Percentiles rank a stretch among this genome's conserved stretches.
Evolutionary conservation across 1,140 invertebrate genomes (phyloP).

Genomic region (Bursaphelenchus mucronatus): DNA sequence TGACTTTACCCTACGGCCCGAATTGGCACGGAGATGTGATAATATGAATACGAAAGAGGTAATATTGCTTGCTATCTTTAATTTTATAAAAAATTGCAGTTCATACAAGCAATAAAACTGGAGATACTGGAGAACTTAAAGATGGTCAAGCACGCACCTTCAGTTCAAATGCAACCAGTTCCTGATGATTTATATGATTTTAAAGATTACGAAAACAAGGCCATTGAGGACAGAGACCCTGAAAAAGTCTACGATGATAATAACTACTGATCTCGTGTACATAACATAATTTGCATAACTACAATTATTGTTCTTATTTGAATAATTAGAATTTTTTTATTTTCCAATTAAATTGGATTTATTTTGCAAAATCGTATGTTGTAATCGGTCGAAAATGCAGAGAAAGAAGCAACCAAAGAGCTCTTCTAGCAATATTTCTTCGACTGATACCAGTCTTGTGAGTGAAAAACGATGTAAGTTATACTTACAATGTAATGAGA

Average conservation of each 20-base stretch:
- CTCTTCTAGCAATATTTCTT: too few species aligned
- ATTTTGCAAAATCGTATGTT: too few species aligned
- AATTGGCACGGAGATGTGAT: slow-evolving; percentile 76
- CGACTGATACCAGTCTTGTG: too few species aligned
- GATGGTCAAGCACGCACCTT: slow-evolving; percentile 44
- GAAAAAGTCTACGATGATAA: background rate
- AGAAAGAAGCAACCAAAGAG: too few species aligned
- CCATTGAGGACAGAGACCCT: slow-evolving; percentile 8
- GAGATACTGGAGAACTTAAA: slow-evolving; percentile 53
- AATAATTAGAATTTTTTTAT: too few species aligned
- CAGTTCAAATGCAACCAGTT: slow-evolving; percentile 56
- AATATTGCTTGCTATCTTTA: slow-evolving; percentile 20
- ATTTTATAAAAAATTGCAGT: slow-evolving; percentile 36
- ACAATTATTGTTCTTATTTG: too few species aligned
- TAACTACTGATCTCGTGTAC: too few species aligned
- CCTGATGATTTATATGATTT: slow-evolving; percentile 39
- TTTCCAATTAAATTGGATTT: too few species aligned
- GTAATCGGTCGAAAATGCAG: too few species aligned
- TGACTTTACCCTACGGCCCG: slow-evolving; percentile 86
- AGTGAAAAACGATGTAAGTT: too few species aligned
- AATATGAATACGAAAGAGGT: slow-evolving; percentile 80
- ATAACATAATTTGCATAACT: too few species aligned
- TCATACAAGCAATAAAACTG: slow-evolving; percentile 45
- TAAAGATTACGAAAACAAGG: slow-evolving; percentile 25
- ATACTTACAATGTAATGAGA: too few species aligned